Evolutionary conservation across 2,888 invertebrate genomes (phyloP), one percentile per base, ranked within the genome.

Genomic region (Hemistola chrysoprasaria): DNA sequence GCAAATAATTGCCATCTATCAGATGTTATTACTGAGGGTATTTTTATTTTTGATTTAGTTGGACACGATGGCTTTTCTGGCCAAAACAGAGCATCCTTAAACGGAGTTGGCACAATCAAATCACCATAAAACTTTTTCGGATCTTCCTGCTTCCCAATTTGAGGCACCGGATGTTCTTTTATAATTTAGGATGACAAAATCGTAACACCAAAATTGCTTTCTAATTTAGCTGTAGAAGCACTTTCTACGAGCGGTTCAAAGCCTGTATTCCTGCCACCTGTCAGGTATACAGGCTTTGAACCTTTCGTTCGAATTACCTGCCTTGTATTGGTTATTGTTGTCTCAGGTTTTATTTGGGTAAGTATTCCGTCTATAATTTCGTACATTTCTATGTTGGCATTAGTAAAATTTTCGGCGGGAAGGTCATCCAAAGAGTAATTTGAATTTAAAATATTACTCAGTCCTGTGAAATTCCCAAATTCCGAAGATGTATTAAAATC

Each of bases 1-100:
- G 26, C 26, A 26, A 26, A 26, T 10, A 26, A 10, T 10, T 26
- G 26, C 26, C 26, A 26, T 5, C 26, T 8, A 10, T 26, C 26
- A 9, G 26, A 26, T 26, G 26, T 26, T 10, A 26, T 26, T 6
- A 26, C 26, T 6, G 10, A 10, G 3, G 10, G 10, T 1, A 26
- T 9, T 26, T 26, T 26, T 1, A 10, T 5, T 26, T 26, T 26
- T 1, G 10, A 10, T 26, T 26, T 26, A 11, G 9, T 26, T 5
- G 10, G 10, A 26, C 4, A 6, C 2, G 10, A 6, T 6, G 26
- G 26, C 1, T 6, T 10, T 26, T 26, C 26, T 26, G 26, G 26
- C 26, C 26, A 26, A 10, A 26, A 10, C 10, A 26, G 6, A 26
- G 10, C 26, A 1, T 26, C 26, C 11, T 26, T 26, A 26, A 26